Conservation (phyloP, 2,113 vertebrate species). For the Archocentrus centrarchus region DNA sequence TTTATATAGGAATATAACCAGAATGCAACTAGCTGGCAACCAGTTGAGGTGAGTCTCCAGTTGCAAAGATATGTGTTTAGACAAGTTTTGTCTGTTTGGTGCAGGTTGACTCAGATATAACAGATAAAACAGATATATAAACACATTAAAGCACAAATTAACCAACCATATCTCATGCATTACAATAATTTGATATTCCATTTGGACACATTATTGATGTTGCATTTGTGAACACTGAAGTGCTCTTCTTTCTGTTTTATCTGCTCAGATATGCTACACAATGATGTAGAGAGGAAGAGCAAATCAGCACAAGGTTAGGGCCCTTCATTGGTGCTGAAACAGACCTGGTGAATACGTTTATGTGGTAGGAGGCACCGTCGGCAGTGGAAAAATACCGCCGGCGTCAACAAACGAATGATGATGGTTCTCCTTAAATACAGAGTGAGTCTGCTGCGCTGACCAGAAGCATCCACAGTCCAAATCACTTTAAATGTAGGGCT, state of each 20-base stretch:
- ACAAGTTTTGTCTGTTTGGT: neutral
- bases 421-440: neutral
- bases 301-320: too few species aligned
- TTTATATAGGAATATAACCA: neutral
- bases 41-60: neutral
- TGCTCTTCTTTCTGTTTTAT: too few species aligned
- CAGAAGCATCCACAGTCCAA: neutral
- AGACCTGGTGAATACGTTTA: neutral
- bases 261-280: neutral
- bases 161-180: neutral
- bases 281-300: neutral
- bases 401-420: neutral
- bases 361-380: neutral
- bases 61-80: neutral
- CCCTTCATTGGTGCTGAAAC: too few species aligned
- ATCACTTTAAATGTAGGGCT: slow-evolving; percentile 3
- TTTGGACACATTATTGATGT: too few species aligned
- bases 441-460: neutral
- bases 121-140: too few species aligned
- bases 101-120: neutral
- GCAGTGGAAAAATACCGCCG: neutral
- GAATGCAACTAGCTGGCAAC: neutral
- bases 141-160: neutral
- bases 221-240: neutral
- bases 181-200: neutral